Evolutionary conservation across 2,797 vertebrate genomes (phyloP).

Genomic region (Danio jaintianensis): DNA sequence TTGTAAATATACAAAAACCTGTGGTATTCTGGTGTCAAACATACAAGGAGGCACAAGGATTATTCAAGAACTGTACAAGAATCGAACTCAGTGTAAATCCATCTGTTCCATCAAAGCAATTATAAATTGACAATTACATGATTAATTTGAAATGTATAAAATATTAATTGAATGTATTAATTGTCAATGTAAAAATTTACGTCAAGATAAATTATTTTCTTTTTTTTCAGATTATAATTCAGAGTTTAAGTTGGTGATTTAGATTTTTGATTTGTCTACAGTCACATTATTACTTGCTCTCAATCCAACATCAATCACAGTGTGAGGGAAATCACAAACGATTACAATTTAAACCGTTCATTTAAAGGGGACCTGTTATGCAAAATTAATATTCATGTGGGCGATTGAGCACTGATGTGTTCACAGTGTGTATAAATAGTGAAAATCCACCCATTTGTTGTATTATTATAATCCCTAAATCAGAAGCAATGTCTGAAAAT

Average conservation of each 20-base stretch:
- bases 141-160: background rate
- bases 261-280: background rate
- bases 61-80: background rate
- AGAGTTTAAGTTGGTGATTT: background rate
- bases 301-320: conserved; percentile 23
- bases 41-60: conserved; percentile 8
- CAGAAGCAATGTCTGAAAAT: too few relatives aligned
- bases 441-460: too few relatives aligned
- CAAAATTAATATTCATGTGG: too few relatives aligned
- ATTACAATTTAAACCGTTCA: background rate
- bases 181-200: background rate
- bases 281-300: conserved; percentile 9
- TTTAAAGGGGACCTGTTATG: too few relatives aligned
- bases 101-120: background rate
- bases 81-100: background rate
- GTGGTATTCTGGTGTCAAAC: conserved; percentile 1
- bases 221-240: background rate
- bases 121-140: background rate
- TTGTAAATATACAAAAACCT: conserved; percentile 10
- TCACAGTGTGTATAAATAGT: too few relatives aligned
- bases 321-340: conserved; percentile 9
- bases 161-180: background rate
- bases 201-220: too few relatives aligned
- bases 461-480: too few relatives aligned
- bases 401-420: too few relatives aligned